Conservation (phyloP, 1,140 invertebrate species). For the Diabrotica virgifera region DNA sequence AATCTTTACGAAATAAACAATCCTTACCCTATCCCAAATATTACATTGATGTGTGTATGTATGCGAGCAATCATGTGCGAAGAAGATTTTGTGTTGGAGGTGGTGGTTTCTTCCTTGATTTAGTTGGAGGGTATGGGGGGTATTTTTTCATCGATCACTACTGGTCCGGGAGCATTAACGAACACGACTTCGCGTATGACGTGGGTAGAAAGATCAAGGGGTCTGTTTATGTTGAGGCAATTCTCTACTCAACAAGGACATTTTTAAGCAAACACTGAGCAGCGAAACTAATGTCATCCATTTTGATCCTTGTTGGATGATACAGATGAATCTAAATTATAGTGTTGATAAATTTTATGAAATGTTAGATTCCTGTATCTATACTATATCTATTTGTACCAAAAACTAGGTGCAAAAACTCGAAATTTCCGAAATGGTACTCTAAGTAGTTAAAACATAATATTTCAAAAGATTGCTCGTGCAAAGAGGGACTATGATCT, state of each 20-base stretch:
- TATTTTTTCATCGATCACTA: constrained; percentile 36
- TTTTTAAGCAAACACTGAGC: constrained; percentile 60
- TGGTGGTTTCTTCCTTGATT: constrained; percentile 31
- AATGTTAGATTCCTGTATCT: too few relatives aligned
- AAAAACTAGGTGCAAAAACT: too few relatives aligned
- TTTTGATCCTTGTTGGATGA: constrained; percentile 14
- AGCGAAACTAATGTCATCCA: constrained; percentile 56
- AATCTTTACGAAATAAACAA: too few relatives aligned
- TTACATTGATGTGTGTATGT: too few relatives aligned
- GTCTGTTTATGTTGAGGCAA: constrained; percentile 34
- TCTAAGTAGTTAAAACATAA: too few relatives aligned
- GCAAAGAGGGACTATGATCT: too few relatives aligned
- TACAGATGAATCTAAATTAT: too few relatives aligned
- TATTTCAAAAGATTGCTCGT: too few relatives aligned
- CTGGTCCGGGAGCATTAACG: constrained; percentile 20
- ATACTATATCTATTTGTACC: too few relatives aligned
- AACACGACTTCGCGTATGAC: constrained; percentile 19
- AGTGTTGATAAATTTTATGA: too few relatives aligned
- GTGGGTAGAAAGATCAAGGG: constrained; percentile 40
- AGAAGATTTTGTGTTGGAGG: constrained; percentile 38
- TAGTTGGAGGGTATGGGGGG: constrained; percentile 29
- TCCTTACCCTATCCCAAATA: too few relatives aligned
- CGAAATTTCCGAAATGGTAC: too few relatives aligned
- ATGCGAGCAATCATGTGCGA: constrained; percentile 59
- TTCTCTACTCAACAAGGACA: constrained; percentile 53